Evolutionary conservation across 1,140 invertebrate genomes (phyloP).

Genomic region (Zaprionus camerounensis): DNA sequence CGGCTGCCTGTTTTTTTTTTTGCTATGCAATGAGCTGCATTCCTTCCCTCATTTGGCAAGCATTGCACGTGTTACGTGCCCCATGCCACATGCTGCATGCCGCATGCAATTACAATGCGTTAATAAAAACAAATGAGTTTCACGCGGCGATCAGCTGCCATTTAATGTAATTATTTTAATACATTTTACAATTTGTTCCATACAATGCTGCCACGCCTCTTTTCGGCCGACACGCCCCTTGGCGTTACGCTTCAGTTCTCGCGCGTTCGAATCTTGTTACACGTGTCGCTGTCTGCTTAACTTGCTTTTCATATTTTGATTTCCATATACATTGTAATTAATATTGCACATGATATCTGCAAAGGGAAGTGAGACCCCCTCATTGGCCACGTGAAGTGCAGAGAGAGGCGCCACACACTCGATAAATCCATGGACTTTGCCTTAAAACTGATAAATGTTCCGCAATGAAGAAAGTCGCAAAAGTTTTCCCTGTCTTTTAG

Average conservation of each 20-base stretch:
- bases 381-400: neutral
- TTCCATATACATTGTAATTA: constrained; percentile 66
- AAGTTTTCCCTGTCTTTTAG: neutral
- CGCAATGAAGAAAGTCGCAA: neutral
- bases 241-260: neutral
- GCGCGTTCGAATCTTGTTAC: constrained; percentile 3
- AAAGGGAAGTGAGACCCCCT: neutral
- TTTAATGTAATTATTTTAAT: constrained; percentile 82
- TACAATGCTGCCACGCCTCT: constrained; percentile 24
- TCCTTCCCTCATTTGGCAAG: neutral
- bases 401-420: neutral
- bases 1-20: constrained; percentile 37
- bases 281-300: constrained; percentile 42
- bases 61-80: constrained; percentile 18
- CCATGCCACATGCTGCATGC: constrained; percentile 39
- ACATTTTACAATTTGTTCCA: constrained; percentile 67
- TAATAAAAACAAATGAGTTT: constrained; percentile 80
- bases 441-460: constrained; percentile 17
- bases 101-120: constrained; percentile 64
- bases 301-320: constrained; percentile 60
- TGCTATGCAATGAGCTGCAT: constrained; percentile 2
- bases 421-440: neutral
- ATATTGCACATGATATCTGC: constrained; percentile 33
- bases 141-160: constrained; percentile 64
- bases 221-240: neutral